phyloP scores from a whole-genome alignment of 1,140 invertebrate species.

The Drosophila funebris region DNA sequence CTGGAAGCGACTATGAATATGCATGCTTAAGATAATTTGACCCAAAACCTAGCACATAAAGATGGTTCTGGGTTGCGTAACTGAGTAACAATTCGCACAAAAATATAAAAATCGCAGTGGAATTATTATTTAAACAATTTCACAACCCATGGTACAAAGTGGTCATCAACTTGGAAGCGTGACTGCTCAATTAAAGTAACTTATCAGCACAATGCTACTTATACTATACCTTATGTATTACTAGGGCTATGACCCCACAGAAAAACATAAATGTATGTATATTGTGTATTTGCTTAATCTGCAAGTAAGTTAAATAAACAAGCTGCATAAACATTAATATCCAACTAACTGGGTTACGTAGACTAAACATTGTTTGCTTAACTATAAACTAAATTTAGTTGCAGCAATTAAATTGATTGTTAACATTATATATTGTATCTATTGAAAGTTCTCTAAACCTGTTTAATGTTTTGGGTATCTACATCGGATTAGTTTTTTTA shows the following conservation, averaged over 20 bases:
- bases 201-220: constrained; percentile 26
- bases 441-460: too few species aligned
- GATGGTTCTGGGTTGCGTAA: constrained; percentile 17
- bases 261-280: not conserved
- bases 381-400: not conserved
- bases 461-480: too few species aligned
- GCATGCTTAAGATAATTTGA: not conserved
- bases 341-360: not conserved
- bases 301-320: constrained; percentile 9
- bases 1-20: not conserved
- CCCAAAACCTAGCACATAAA: not conserved
- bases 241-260: constrained; percentile 8
- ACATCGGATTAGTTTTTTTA: too few species aligned
- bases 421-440: too few species aligned
- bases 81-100: not conserved
- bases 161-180: constrained; percentile 2
- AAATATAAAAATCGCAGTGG: not conserved
- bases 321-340: not conserved
- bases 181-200: constrained; percentile 23
- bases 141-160: not conserved
- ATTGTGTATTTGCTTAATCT: constrained; percentile 12
- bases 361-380: not conserved
- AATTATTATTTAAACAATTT: not conserved
- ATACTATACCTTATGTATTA: not conserved
- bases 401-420: too few species aligned